Evolutionary conservation across 2,888 invertebrate species (phyloP).

Genomic region (Sericinus montela): DNA sequence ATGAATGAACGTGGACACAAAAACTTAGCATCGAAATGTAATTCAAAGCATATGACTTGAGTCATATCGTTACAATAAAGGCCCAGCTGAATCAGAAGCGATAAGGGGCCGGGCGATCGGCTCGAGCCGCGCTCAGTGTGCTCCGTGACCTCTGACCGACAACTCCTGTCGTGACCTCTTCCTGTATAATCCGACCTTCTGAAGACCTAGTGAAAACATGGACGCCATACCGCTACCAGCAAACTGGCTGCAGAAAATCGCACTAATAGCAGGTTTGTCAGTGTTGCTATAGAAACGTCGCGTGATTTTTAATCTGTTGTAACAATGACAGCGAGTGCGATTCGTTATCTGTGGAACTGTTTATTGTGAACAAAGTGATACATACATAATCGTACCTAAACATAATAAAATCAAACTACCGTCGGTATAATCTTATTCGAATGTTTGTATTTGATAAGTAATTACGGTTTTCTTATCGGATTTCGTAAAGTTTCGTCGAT

Average conservation of each 20-base stretch:
- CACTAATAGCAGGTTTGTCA: slow-evolving; percentile 44
- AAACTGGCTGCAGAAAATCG: slow-evolving; percentile 52
- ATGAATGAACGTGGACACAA: too few species aligned
- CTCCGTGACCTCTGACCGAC: slow-evolving; percentile 21
- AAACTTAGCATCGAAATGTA: too few species aligned
- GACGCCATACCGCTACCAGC: slow-evolving; percentile 40
- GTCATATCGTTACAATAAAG: slow-evolving; percentile 13
- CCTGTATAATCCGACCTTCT: background rate
- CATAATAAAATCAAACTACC: background rate
- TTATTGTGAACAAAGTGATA: background rate
- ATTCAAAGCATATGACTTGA: slow-evolving; percentile 23
- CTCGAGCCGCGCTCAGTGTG: slow-evolving; percentile 38
- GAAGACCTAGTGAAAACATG: slow-evolving; percentile 29
- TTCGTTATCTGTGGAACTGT: background rate
- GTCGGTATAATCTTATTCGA: background rate
- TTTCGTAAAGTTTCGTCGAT: background rate
- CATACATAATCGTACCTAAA: background rate
- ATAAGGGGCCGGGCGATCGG: slow-evolving; percentile 34
- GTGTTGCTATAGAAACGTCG: background rate
- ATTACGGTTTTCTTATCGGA: background rate
- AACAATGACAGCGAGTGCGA: background rate
- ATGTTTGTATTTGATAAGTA: background rate
- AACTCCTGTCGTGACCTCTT: slow-evolving; percentile 12
- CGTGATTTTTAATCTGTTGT: background rate
- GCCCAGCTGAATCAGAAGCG: slow-evolving; percentile 47